Conservation (phyloP, 2,797 vertebrate genomes). For the Lerista edwardsae region DNA sequence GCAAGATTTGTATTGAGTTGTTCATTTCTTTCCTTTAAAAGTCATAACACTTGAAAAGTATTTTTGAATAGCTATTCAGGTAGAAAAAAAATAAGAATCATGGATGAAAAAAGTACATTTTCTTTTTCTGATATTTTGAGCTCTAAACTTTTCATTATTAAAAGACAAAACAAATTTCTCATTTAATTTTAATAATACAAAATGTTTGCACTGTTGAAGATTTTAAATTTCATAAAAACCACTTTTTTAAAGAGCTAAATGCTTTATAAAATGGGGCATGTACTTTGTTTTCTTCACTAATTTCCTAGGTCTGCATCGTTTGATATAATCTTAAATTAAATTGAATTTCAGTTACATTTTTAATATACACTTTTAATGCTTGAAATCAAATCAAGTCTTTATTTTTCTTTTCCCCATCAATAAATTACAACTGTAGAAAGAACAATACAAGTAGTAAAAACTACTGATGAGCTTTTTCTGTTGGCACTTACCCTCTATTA, state of each 20-base stretch:
- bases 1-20: not conserved
- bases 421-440: slow-evolving; percentile 66
- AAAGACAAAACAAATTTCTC: not conserved
- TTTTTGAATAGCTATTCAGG: slow-evolving; percentile 27
- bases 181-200: slow-evolving; percentile 3
- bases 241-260: not conserved
- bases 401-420: slow-evolving; percentile 12
- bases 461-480: slow-evolving; percentile 76
- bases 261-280: slow-evolving; percentile 14
- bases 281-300: not conserved
- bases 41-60: too few relatives aligned
- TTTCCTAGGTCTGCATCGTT: slow-evolving; percentile 15
- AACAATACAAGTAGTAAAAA: slow-evolving; percentile 62
- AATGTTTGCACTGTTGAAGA: not conserved
- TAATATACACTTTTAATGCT: slow-evolving; percentile 8
- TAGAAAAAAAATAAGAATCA: not conserved
- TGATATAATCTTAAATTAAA: not conserved
- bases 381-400: slow-evolving; percentile 20
- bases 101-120: not conserved
- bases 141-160: not conserved
- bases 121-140: not conserved
- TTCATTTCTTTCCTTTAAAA: too few relatives aligned
- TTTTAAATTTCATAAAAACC: not conserved
- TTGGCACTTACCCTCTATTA: slow-evolving; percentile 81
- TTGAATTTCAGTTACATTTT: not conserved